Evolutionary conservation across 2,888 invertebrate genomes (phyloP).

Genomic region (Metallyticus violacea): DNA sequence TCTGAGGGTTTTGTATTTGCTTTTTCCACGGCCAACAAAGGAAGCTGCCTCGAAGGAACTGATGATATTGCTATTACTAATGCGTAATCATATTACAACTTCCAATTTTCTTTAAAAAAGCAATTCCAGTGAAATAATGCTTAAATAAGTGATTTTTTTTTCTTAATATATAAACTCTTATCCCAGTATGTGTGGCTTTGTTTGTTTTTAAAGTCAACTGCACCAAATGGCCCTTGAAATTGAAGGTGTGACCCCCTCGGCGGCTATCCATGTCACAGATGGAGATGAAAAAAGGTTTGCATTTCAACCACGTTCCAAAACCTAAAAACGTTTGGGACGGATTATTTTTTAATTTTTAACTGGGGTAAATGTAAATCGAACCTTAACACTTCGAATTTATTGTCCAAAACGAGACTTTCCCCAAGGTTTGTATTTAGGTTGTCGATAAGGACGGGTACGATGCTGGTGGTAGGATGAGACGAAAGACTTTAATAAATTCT

Average conservation of each 20-base stretch:
- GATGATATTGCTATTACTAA: conserved; percentile 12
- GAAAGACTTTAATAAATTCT: background rate
- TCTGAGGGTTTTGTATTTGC: background rate
- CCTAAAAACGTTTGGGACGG: conserved; percentile 1
- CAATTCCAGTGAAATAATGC: conserved; percentile 8
- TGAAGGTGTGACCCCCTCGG: conserved; percentile 32
- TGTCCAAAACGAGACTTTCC: background rate
- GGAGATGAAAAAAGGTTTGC: conserved; percentile 34
- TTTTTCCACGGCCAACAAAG: conserved; percentile 8
- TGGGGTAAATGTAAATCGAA: background rate
- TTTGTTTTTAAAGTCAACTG: background rate
- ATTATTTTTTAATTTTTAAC: conserved; percentile 2
- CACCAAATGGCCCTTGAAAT: conserved; percentile 32
- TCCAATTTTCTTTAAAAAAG: background rate
- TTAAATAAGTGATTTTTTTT: conserved; percentile 12
- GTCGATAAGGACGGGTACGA: background rate
- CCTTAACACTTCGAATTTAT: background rate
- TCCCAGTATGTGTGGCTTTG: conserved; percentile 12
- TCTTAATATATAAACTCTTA: background rate
- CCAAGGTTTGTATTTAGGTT: background rate
- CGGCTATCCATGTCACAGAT: conserved; percentile 28
- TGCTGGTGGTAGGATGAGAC: conserved; percentile 4
- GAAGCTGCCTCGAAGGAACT: background rate
- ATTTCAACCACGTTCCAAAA: conserved; percentile 12
- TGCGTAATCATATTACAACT: conserved; percentile 7